Percentiles rank a stretch among this genome's conserved stretches.
phyloP scores from a whole-genome alignment of 2,797 vertebrate species.

The Pogoniulus pusillus region DNA sequence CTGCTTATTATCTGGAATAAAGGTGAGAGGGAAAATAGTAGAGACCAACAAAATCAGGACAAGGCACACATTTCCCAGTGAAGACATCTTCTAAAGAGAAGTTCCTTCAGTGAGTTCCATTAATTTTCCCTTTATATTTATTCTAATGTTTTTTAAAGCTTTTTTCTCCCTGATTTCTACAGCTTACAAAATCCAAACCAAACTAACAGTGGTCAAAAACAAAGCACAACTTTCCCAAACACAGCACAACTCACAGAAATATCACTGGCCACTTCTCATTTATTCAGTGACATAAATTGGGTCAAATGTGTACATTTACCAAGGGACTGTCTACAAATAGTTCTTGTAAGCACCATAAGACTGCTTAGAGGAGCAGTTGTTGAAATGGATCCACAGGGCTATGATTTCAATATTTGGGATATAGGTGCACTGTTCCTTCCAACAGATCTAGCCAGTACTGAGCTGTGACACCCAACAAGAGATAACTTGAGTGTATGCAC shows the following conservation, averaged over 20 bases:
- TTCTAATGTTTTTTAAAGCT: not conserved
- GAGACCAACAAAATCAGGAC: not conserved
- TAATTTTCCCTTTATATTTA: not conserved
- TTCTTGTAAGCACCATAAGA: not conserved
- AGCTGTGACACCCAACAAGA: rapidly evolving
- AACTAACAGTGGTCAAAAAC: not conserved
- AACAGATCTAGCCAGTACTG: not conserved
- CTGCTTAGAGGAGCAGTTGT: not conserved
- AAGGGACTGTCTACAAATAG: not conserved
- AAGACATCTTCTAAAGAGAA: not conserved
- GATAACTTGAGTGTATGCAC: not conserved
- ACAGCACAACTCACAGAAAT: not conserved
- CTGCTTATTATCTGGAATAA: not conserved
- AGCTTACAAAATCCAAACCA: not conserved
- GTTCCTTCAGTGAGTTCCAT: not conserved
- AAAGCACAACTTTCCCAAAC: not conserved
- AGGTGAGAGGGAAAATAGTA: not conserved
- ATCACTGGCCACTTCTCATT: not conserved
- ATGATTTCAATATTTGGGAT: rapidly evolving
- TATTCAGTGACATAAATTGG: not conserved
- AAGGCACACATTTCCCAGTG: not conserved
- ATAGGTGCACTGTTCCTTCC: rapidly evolving
- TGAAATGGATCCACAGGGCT: not conserved
- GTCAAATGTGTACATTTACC: not conserved
- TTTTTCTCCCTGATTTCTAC: not conserved